phyloP scores from a whole-genome alignment of 2,113 vertebrate species.

The Bothrops jararaca region DNA sequence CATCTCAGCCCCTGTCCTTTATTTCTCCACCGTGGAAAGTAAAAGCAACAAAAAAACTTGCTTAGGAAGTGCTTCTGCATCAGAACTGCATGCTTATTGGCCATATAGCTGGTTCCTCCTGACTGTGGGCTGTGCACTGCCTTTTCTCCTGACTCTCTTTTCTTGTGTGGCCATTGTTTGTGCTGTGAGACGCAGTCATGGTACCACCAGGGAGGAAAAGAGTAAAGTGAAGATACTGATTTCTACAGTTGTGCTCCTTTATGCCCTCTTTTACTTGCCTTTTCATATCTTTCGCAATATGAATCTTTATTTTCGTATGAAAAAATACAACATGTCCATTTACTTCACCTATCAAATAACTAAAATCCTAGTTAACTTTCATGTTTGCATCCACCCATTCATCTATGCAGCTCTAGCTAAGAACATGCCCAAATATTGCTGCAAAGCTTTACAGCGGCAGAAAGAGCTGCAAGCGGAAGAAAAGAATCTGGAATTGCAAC shows the following conservation, averaged over 20 bases:
- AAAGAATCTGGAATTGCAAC: too few species aligned
- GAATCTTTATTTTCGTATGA: conserved; percentile 39
- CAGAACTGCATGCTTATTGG: not conserved
- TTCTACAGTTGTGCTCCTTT: conserved; percentile 66
- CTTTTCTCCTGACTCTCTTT: conserved; percentile 72
- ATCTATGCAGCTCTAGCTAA: conserved; percentile 76
- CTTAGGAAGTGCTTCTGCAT: conserved; percentile 16
- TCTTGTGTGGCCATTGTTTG: conserved; percentile 69
- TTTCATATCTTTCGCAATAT: conserved; percentile 69
- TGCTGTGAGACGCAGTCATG: conserved; percentile 65
- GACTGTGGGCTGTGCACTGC: conserved; percentile 70
- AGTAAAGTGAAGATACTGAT: conserved; percentile 71
- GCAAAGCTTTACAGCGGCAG: not conserved
- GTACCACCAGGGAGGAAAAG: conserved; percentile 65
- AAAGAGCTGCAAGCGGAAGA: not conserved
- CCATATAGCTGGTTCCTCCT: conserved; percentile 68
- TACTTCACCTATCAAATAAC: conserved; percentile 67
- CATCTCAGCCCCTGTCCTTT: conserved; percentile 68
- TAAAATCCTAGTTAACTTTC: conserved; percentile 73
- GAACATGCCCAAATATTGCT: conserved; percentile 66
- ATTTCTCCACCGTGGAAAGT: not conserved
- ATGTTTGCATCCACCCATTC: conserved; percentile 82
- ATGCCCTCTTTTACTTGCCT: conserved; percentile 77
- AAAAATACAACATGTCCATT: accelerated
- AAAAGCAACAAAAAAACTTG: not conserved